These are phyloP conservation scores for Drosophila cardini DNA, from an alignment of 1,140 invertebrate genomes.

Conservation along the genomic window DNA sequence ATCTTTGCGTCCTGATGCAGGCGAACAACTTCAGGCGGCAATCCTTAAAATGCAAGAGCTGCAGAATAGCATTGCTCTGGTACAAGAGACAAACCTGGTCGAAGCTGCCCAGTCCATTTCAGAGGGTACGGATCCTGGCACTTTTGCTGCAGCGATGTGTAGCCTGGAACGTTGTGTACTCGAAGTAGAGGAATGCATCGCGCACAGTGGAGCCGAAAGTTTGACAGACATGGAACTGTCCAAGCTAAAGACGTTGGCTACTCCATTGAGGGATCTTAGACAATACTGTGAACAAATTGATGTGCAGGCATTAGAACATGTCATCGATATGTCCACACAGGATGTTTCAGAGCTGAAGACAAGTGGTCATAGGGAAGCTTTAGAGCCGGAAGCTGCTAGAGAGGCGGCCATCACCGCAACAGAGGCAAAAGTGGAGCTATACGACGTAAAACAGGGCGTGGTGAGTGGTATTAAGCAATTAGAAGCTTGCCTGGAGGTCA, in stretches of 20 bases:
- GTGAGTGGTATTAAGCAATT: conserved; percentile 76
- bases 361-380: conserved; percentile 81
- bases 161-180: conserved; percentile 72
- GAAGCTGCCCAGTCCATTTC: conserved; percentile 62
- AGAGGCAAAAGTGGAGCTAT: conserved; percentile 44
- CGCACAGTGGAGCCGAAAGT: conserved; percentile 59
- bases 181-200: conserved; percentile 73
- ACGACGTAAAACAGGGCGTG: conserved; percentile 72
- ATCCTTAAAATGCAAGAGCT: conserved; percentile 69
- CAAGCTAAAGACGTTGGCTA: conserved; percentile 61
- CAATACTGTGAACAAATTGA: conserved; percentile 72
- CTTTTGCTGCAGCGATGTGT: conserved; percentile 74
- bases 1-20: conserved; percentile 34
- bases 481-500: conserved; percentile 63
- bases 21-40: conserved; percentile 71
- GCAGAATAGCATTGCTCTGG: conserved; percentile 60
- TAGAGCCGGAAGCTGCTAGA: conserved; percentile 77
- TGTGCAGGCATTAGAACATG: conserved; percentile 64
- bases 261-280: conserved; percentile 65
- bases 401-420: conserved; percentile 26
- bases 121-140: conserved; percentile 57
- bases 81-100: conserved; percentile 51
- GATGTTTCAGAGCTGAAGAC: conserved; percentile 77
- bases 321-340: conserved; percentile 68
- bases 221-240: conserved; percentile 65